Evolutionary conservation across 2,888 invertebrate species (phyloP).

Genomic region (Heliconius aoede): DNA sequence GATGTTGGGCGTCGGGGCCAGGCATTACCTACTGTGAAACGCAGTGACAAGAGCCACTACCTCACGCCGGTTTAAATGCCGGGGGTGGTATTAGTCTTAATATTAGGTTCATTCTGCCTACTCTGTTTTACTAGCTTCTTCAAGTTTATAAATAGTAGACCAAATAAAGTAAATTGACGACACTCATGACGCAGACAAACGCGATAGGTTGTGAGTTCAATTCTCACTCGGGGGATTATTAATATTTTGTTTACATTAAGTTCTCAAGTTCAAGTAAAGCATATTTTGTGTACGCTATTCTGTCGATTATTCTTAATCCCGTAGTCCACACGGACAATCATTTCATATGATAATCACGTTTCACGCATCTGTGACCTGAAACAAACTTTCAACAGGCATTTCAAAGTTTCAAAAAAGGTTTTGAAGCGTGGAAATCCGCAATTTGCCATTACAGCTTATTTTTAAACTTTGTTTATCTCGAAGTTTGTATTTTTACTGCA

Average conservation of each 20-base stretch:
- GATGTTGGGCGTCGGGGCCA: too few relatives aligned
- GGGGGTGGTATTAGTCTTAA: too few relatives aligned
- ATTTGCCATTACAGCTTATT: background rate
- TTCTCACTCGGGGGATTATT: background rate
- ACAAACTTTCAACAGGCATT: slow-evolving; percentile 5
- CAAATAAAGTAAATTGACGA: too few relatives aligned
- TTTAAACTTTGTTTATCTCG: background rate
- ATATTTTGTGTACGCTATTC: too few relatives aligned
- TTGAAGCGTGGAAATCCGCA: background rate
- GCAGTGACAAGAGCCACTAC: too few relatives aligned
- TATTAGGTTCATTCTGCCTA: too few relatives aligned
- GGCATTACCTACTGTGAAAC: too few relatives aligned
- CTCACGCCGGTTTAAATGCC: too few relatives aligned
- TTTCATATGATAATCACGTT: slow-evolving; percentile 11
- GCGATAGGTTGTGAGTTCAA: background rate
- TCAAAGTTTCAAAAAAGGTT: slow-evolving; percentile 1
- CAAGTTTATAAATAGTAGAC: too few relatives aligned
- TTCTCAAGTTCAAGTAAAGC: background rate
- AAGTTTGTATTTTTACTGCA: background rate
- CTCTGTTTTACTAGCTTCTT: too few relatives aligned
- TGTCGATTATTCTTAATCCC: too few relatives aligned
- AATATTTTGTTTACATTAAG: background rate
- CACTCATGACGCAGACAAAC: too few relatives aligned
- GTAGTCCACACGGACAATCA: background rate
- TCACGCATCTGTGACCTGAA: background rate